phyloP scores from a whole-genome alignment of 2,888 invertebrate genomes.

The Meloe dianella region DNA sequence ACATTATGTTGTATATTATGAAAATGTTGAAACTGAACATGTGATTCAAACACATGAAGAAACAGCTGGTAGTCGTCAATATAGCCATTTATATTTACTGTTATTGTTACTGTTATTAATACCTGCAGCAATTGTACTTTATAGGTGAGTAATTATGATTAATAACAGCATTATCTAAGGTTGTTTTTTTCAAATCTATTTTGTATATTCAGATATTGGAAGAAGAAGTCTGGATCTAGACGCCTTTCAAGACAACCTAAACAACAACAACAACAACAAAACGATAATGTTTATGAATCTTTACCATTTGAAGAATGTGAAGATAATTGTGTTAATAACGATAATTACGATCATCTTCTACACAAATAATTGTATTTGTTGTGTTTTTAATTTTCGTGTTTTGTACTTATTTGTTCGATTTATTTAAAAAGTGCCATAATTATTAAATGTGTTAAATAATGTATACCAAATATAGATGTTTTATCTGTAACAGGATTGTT shows the following conservation, averaged over 20 bases:
- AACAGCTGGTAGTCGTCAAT: slow-evolving; percentile 24
- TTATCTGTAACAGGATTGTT: neutral
- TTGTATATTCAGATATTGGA: slow-evolving; percentile 46
- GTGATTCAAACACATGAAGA: slow-evolving; percentile 26
- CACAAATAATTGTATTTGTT: slow-evolving; percentile 39
- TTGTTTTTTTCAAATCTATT: slow-evolving; percentile 15
- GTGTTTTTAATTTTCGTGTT: slow-evolving; percentile 14
- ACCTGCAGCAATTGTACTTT: slow-evolving; percentile 43
- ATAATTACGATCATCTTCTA: slow-evolving; percentile 50
- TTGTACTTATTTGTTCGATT: slow-evolving; percentile 22
- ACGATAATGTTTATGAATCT: slow-evolving; percentile 52
- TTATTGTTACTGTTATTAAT: slow-evolving; percentile 44
- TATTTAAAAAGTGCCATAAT: neutral
- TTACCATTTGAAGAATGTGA: slow-evolving; percentile 53
- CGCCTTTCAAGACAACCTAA: slow-evolving; percentile 15
- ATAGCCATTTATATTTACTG: slow-evolving; percentile 42
- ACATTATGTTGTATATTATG: slow-evolving; percentile 52
- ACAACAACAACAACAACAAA: slow-evolving; percentile 32
- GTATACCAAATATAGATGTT: neutral
- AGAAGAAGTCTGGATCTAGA: slow-evolving; percentile 30
- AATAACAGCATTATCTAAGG: neutral
- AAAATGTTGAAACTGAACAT: slow-evolving; percentile 40
- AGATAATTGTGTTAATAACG: slow-evolving; percentile 45
- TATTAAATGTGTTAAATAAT: neutral
- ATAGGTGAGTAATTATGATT: slow-evolving; percentile 38